phyloP scores from a whole-genome alignment of 2,113 vertebrate genomes.

The Henicopernis longicauda region DNA sequence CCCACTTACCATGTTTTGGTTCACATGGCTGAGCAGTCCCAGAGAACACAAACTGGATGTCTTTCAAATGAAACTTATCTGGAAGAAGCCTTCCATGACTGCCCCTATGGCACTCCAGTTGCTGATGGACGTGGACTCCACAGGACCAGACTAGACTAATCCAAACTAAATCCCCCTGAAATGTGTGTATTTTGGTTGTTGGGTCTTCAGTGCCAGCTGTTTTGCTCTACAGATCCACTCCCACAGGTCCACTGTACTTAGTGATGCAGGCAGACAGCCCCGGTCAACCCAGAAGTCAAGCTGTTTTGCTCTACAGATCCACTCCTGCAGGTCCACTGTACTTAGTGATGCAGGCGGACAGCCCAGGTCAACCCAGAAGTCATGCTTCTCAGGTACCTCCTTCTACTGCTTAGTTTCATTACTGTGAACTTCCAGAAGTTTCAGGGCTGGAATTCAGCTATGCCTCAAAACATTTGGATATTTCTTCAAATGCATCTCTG shows the following conservation, averaged over 20 bases:
- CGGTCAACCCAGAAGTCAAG: background rate
- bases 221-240: background rate
- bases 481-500: background rate
- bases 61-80: background rate
- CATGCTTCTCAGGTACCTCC: background rate
- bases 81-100: background rate
- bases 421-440: background rate
- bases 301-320: background rate
- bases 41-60: background rate
- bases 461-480: background rate
- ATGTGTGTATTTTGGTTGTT: background rate
- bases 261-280: background rate
- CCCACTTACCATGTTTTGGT: background rate
- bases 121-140: rapidly evolving
- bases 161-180: background rate
- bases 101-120: background rate
- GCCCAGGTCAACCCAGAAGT: background rate
- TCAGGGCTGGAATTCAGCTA: background rate
- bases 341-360: background rate
- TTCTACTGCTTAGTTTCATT: background rate
- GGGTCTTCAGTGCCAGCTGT: background rate
- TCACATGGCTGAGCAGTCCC: background rate
- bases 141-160: background rate
- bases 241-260: background rate
- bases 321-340: background rate